phyloP scores from a whole-genome alignment of 2,797 vertebrate genomes.

The Eleutherodactylus coqui region DNA sequence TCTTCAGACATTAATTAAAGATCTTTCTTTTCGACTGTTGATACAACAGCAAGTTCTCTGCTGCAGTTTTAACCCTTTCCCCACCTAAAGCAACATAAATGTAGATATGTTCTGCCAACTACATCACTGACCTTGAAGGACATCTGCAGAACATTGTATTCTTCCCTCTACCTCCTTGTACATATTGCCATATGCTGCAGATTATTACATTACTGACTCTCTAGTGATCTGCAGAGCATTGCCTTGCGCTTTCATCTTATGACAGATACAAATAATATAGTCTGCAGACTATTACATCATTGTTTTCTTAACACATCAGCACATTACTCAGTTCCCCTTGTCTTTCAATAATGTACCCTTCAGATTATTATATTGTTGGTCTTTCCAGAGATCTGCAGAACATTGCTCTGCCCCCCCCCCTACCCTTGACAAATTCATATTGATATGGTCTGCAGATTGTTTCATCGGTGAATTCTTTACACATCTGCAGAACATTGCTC shows the following conservation, averaged over 20 bases:
- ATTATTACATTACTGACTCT: background rate
- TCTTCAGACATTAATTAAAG: slow-evolving; percentile 33
- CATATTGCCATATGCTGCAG: background rate
- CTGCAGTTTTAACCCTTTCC: background rate
- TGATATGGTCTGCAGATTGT: background rate
- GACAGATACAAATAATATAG: background rate
- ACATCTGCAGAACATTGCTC: background rate
- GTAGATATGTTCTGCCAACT: background rate
- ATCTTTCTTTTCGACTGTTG: background rate
- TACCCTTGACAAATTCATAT: background rate
- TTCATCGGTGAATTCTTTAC: background rate
- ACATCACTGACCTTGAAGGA: background rate
- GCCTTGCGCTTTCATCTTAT: background rate
- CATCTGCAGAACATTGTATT: background rate
- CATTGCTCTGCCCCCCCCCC: background rate
- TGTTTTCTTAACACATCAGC: background rate
- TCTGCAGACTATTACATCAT: background rate
- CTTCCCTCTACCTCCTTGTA: background rate
- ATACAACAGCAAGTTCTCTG: slow-evolving; percentile 26
- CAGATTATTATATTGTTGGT: background rate
- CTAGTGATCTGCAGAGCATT: background rate
- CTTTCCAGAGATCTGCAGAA: background rate
- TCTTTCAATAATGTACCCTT: background rate
- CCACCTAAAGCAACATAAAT: background rate
- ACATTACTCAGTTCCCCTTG: background rate